These are phyloP conservation scores for Sebastes schlegelii DNA, from an alignment of 2,113 vertebrate species.

Conservation along the genomic window DNA sequence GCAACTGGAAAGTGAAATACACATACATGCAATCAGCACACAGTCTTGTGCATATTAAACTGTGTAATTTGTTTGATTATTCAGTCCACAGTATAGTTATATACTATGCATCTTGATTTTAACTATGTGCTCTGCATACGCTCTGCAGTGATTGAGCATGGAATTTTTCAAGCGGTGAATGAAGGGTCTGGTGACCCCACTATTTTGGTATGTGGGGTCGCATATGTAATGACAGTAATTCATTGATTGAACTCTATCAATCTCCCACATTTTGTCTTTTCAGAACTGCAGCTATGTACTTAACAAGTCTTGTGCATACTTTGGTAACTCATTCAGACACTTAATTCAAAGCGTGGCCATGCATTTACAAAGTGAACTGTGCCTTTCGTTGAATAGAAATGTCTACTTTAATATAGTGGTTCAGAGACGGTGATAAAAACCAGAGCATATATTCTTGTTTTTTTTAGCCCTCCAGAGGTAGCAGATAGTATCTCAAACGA, in stretches of 20 bases:
- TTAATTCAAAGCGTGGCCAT: background rate
- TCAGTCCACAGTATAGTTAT: background rate
- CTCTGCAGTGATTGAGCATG: background rate
- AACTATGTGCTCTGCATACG: background rate
- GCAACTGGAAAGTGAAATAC: slow-evolving; percentile 61
- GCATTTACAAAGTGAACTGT: background rate
- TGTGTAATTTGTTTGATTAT: background rate
- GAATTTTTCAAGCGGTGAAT: background rate
- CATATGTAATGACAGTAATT: background rate
- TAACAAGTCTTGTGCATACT: background rate
- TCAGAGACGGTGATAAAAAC: background rate
- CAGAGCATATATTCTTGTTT: background rate
- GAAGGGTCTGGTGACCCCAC: background rate
- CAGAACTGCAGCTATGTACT: background rate
- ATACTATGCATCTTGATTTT: background rate
- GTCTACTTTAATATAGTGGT: background rate
- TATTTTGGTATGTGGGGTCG: background rate
- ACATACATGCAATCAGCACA: slow-evolving; percentile 31
- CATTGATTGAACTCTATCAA: background rate
- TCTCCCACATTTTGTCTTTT: background rate
- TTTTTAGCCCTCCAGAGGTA: background rate
- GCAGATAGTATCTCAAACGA: background rate
- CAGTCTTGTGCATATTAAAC: background rate
- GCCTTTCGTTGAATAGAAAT: background rate
- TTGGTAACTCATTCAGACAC: background rate